A percentile compares a stretch with the other conserved stretches of the same genome.
Evolutionary conservation across 2,797 vertebrate genomes (phyloP).

Genomic region (Lacerta bilineata): DNA sequence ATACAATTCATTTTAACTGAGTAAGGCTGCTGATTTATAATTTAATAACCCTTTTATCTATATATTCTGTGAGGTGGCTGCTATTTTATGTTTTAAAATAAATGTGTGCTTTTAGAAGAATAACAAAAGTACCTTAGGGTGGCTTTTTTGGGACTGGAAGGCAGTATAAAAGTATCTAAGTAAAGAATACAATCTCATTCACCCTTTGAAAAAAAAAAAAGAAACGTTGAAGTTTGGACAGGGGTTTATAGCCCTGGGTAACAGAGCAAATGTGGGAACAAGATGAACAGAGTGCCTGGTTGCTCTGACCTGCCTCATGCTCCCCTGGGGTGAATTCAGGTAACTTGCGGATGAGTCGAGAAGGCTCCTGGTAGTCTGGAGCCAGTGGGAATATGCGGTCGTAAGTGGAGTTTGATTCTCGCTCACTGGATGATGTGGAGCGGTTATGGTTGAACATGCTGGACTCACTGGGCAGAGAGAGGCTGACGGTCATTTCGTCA

Average conservation of each 20-base stretch:
- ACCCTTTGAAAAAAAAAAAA: not conserved
- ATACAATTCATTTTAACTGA: not conserved
- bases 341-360: conserved; percentile 91
- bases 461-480: conserved; percentile 96
- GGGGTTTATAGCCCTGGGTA: not conserved
- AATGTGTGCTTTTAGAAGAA: too few species aligned
- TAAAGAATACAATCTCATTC: not conserved
- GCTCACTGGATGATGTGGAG: conserved; percentile 88
- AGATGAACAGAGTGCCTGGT: not conserved
- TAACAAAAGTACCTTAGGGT: too few species aligned
- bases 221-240: not conserved
- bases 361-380: conserved; percentile 97
- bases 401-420: conserved; percentile 93
- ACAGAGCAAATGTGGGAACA: not conserved
- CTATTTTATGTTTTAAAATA: too few species aligned
- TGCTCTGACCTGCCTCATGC: conserved; percentile 87
- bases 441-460: conserved; percentile 91
- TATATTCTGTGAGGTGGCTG: too few species aligned
- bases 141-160: too few species aligned
- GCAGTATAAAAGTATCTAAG: too few species aligned
- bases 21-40: too few species aligned
- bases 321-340: conserved; percentile 89
- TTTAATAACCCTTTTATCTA: too few species aligned
- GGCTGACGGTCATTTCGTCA: conserved; percentile 96
- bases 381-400: conserved; percentile 96